Evolutionary conservation across 1,140 invertebrate genomes (phyloP).

Genomic region (Paraescarpia echinospica): DNA sequence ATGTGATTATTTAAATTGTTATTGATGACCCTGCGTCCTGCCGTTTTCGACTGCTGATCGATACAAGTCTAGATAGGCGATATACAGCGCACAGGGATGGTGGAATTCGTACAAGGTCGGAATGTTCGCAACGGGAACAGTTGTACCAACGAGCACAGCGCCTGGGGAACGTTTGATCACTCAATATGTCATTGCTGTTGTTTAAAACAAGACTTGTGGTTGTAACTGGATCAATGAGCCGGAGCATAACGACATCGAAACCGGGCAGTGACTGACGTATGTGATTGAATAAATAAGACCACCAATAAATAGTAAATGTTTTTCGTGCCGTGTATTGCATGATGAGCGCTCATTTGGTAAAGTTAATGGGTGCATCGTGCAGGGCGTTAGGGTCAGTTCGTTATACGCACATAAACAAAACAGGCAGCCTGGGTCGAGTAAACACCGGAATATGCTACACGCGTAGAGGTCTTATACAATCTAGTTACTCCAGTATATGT

Average conservation of each 20-base stretch:
- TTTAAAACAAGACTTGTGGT: background rate
- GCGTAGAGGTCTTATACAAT: no score
- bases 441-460: no score
- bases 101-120: background rate
- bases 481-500: no score
- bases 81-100: background rate
- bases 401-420: no score
- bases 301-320: background rate
- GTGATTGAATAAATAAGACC: background rate
- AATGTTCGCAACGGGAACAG: background rate
- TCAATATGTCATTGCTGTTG: background rate
- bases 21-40: background rate
- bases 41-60: background rate
- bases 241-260: background rate
- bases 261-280: background rate
- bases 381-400: no score
- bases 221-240: background rate
- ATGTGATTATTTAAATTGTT: background rate
- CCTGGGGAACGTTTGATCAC: background rate
- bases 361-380: background rate
- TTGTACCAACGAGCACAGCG: background rate
- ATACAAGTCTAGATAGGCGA: background rate
- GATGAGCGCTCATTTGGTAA: background rate
- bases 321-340: background rate
- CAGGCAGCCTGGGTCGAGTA: no score